Base-by-base conservation (phyloP, 1,140 invertebrate species). In the Argopecten irradians region DNA sequence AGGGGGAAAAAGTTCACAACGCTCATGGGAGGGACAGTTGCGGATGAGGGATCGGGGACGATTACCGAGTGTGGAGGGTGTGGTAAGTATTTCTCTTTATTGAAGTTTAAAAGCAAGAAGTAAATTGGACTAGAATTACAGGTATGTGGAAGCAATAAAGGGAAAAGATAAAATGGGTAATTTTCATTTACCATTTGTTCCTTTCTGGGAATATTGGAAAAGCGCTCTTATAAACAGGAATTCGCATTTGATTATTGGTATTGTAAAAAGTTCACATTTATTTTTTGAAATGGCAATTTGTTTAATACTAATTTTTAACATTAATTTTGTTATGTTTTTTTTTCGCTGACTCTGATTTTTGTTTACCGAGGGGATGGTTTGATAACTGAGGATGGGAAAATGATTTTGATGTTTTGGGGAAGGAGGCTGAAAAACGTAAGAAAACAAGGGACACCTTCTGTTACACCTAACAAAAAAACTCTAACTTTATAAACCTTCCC, bases 1-100 rank as follows among this genome's bases (percentile, higher is more conserved):
- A n/a, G n/a, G n/a, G n/a, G n/a, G n/a, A n/a, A n/a, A n/a, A n/a
- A 92, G 39, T 85, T 94, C 41, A 90, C 93, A 98, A 98, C 93
- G 32, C 93, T 91, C 32, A 91, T 92, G 34, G 91, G 91, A 36
- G 88, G 90, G 28, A 91, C 86, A 14, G 85, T 87, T n/a, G 92
- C 87, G 86, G n/a, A 88, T 41, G n/a, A 87, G 87, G 71, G 88
- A 91, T 46, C 83, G 89, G 86, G 83, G 88, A 90, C 33, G 89
- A 83, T 13, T 22, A 92, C 90, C 46, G 92, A 92, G 43, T n/a
- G 89, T 86, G 19, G 92, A 93, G 86, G 88, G n/a, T n/a, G 84
- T 89, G 14, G 34, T 86, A 83, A 22, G 71, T 55, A 34, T 28
- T n/a, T n/a, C 7, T 7, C 11, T 86, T 3, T 28, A 88, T 35